Percentiles rank a stretch among this genome's conserved stretches.
phyloP scores from a whole-genome alignment of 2,113 vertebrate species.

The Pelusios castaneus region DNA sequence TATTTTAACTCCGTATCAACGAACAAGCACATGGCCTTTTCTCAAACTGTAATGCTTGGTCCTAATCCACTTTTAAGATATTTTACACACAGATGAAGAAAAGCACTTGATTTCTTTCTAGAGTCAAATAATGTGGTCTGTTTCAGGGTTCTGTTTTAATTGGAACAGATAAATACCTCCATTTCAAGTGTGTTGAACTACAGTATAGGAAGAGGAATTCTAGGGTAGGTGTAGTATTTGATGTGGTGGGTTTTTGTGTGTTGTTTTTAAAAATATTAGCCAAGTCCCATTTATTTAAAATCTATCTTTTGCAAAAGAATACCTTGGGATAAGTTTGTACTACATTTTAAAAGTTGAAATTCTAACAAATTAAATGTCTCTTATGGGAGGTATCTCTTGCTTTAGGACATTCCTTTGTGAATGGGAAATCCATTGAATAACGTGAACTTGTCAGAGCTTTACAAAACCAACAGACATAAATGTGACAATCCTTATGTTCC shows the following conservation, averaged over 20 bases:
- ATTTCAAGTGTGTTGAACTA: conserved; percentile 24
- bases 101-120: conserved; percentile 24
- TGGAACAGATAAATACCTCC: conserved; percentile 25
- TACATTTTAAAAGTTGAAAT: background rate
- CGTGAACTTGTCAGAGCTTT: background rate
- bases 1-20: background rate
- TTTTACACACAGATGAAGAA: conserved; percentile 25
- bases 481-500: background rate
- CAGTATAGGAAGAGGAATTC: background rate
- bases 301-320: background rate
- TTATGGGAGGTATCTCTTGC: background rate
- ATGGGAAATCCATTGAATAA: background rate
- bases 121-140: background rate
- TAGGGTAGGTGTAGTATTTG: background rate
- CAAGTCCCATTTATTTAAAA: background rate
- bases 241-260: background rate
- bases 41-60: background rate
- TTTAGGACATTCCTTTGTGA: background rate
- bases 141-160: conserved; percentile 17
- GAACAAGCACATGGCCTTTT: background rate
- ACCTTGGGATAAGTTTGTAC: background rate
- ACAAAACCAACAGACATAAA: background rate
- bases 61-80: background rate
- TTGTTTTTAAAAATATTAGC: background rate
- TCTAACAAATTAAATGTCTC: background rate